Conservation (phyloP, 2,797 vertebrate species). For the Sparidentex hasta region DNA sequence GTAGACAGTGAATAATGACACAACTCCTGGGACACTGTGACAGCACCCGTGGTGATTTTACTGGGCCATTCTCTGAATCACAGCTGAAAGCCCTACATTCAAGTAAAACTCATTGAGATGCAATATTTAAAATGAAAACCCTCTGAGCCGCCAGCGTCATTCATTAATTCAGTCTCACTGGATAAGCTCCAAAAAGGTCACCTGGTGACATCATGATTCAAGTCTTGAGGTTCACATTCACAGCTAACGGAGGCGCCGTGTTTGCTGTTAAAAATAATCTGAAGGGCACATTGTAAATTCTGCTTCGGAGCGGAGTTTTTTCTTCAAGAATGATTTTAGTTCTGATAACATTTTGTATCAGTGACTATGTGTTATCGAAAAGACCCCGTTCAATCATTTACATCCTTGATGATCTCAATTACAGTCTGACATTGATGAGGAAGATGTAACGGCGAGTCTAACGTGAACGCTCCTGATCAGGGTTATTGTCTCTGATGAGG, state of each 20-base stretch:
- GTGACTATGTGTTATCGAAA: not conserved
- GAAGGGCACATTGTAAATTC: not conserved
- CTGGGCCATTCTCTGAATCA: conserved; percentile 51
- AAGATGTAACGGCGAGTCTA: not conserved
- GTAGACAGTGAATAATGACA: conserved; percentile 52
- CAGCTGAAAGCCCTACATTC: conserved; percentile 43
- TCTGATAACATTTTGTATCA: too few relatives aligned
- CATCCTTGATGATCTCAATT: conserved; percentile 26
- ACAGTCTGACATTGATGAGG: conserved; percentile 23
- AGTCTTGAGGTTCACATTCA: conserved; percentile 34
- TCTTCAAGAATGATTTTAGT: not conserved
- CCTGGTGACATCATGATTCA: conserved; percentile 52
- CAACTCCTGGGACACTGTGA: conserved; percentile 44
- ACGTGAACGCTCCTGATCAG: conserved; percentile 26
- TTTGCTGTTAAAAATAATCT: conserved; percentile 19
- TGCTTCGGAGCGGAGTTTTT: not conserved
- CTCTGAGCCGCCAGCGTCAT: conserved; percentile 40
- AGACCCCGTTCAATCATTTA: not conserved
- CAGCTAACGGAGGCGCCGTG: not conserved
- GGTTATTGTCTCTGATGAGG: conserved; percentile 33
- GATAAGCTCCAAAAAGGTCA: conserved; percentile 69
- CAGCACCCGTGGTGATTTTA: conserved; percentile 49
- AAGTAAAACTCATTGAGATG: conserved; percentile 45
- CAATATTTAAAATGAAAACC: conserved; percentile 59
- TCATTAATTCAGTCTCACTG: conserved; percentile 58